These are phyloP conservation scores for Triops longicaudatus DNA, from an alignment of 1,140 invertebrate genomes.

Conservation along the genomic window DNA sequence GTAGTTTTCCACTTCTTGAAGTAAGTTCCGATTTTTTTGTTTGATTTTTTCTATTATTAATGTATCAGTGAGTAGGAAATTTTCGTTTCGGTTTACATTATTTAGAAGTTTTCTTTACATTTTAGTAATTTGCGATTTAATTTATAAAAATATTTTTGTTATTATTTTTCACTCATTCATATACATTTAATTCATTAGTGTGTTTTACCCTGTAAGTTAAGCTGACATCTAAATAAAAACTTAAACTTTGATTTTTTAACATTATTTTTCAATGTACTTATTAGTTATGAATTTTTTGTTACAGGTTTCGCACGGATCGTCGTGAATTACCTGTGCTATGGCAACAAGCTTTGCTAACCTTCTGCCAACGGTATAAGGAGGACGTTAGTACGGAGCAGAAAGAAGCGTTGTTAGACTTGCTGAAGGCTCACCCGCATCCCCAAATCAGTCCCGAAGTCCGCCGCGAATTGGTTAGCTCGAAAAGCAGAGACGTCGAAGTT, in stretches of 20 bases:
- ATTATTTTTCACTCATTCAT: too few relatives aligned
- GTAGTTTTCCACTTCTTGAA: slow-evolving; percentile 91
- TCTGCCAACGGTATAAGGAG: slow-evolving; percentile 90
- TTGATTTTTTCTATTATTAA: too few relatives aligned
- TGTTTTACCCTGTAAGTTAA: too few relatives aligned
- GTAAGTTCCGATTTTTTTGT: too few relatives aligned
- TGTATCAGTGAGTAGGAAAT: too few relatives aligned
- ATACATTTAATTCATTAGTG: too few relatives aligned
- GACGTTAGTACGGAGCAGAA: slow-evolving; percentile 89
- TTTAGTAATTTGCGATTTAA: too few relatives aligned
- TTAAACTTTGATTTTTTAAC: too few relatives aligned
- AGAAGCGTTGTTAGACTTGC: slow-evolving; percentile 68
- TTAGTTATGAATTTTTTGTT: slow-evolving; percentile 33
- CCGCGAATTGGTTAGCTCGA: slow-evolving; percentile 70
- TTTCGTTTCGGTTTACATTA: too few relatives aligned
- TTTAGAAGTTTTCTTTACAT: too few relatives aligned
- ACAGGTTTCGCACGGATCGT: slow-evolving; percentile 72
- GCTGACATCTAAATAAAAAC: too few relatives aligned
- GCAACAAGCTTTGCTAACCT: slow-evolving; percentile 91
- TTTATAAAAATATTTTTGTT: too few relatives aligned
- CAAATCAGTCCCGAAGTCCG: slow-evolving; percentile 76
- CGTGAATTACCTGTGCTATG: slow-evolving; percentile 86
- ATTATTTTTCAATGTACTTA: slow-evolving; percentile 26
- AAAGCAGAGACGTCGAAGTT: slow-evolving; percentile 57
- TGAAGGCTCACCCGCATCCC: slow-evolving; percentile 68